Evolutionary conservation across 35 echinoderm and acorn worm species (phyloP).

Genomic region (Eucidaris tribuloides): DNA sequence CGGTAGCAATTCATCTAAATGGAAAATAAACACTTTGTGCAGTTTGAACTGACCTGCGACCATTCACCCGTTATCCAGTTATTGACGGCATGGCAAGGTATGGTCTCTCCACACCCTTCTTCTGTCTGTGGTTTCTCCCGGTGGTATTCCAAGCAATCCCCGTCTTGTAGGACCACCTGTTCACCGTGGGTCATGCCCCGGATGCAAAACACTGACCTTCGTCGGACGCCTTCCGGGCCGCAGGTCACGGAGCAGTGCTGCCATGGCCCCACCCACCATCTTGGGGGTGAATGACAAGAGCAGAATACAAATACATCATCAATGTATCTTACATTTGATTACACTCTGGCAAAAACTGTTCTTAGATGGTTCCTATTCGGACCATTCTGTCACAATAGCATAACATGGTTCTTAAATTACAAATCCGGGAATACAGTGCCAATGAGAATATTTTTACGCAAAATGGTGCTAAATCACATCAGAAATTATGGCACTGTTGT

Average conservation of each 20-base stretch:
- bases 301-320: background rate
- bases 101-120: constrained; percentile 8
- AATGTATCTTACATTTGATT: background rate
- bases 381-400: background rate
- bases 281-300: background rate
- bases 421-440: background rate
- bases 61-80: constrained; percentile 76
- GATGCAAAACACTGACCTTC: constrained; percentile 82
- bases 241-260: constrained; percentile 80
- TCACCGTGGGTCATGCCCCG: constrained; percentile 70
- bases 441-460: background rate
- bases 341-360: too few species aligned
- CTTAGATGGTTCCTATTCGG: background rate
- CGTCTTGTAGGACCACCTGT: constrained; percentile 68
- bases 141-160: constrained; percentile 40
- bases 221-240: constrained; percentile 27
- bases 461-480: background rate
- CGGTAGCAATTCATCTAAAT: background rate
- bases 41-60: constrained; percentile 56
- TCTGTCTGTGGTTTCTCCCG: constrained; percentile 27
- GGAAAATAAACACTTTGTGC: background rate
- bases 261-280: constrained; percentile 92
- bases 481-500: too few species aligned
- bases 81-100: constrained; percentile 44
- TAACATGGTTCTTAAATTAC: background rate